phyloP scores from a whole-genome alignment of 2,888 invertebrate species.

The Brachyptera risi region DNA sequence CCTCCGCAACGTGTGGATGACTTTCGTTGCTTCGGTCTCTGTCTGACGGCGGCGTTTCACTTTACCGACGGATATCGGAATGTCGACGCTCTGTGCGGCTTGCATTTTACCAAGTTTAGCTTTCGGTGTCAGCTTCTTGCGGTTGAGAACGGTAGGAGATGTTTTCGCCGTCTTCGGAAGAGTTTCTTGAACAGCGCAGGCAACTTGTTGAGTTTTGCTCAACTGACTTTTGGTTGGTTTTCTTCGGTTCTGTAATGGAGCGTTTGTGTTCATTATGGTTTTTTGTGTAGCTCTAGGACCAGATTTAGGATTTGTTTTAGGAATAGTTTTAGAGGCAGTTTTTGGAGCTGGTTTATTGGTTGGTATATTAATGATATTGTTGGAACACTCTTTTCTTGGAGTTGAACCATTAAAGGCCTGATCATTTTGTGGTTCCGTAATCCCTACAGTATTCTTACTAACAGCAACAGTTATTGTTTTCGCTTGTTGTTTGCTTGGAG shows the following conservation, averaged over 20 bases:
- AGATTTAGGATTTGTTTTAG: background rate
- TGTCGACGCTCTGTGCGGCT: background rate
- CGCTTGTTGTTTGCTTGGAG: background rate
- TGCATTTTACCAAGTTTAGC: background rate
- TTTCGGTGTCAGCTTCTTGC: background rate
- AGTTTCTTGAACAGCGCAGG: background rate
- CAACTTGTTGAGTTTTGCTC: background rate
- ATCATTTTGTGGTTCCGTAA: background rate
- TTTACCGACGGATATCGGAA: conserved; percentile 4
- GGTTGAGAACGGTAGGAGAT: background rate
- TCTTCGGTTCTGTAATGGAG: background rate
- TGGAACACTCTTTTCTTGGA: background rate
- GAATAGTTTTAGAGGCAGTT: background rate
- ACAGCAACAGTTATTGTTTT: background rate
- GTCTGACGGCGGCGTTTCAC: conserved; percentile 6
- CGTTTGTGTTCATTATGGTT: background rate
- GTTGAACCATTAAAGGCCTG: background rate
- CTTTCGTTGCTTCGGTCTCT: conserved; percentile 18
- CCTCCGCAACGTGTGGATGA: conserved; percentile 22
- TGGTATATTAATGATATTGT: background rate
- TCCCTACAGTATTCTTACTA: background rate
- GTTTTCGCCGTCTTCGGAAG: background rate
- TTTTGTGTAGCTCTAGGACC: background rate
- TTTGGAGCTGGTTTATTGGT: background rate
- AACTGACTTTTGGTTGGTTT: background rate